Conservation (phyloP, 2,113 vertebrate species). For the cattle (Bos taurus) region DNA sequence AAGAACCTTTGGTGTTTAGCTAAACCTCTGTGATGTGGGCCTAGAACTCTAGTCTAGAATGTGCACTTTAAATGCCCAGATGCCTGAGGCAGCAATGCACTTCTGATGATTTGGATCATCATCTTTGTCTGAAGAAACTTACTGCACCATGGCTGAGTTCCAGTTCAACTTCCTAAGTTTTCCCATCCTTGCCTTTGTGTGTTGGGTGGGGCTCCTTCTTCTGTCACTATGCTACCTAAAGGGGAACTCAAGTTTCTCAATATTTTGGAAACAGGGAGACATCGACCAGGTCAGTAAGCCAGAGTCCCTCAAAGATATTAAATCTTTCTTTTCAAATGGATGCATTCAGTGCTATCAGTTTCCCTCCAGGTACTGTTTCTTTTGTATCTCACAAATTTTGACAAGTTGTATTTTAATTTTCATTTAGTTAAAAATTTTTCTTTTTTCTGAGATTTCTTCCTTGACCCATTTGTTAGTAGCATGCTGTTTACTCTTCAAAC, state of each 20-base stretch:
- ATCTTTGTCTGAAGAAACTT: neutral
- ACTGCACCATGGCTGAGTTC: neutral
- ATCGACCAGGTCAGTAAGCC: neutral
- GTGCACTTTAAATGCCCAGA: neutral
- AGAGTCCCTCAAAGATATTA: neutral
- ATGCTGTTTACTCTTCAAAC: neutral
- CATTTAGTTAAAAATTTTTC: neutral
- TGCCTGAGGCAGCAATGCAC: neutral
- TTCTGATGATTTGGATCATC: neutral
- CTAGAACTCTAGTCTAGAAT: constrained; percentile 5
- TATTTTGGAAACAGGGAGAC: neutral
- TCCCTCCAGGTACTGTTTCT: neutral
- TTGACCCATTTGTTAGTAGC: neutral
- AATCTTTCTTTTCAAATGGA: neutral
- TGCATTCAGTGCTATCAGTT: neutral
- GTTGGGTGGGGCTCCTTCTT: neutral
- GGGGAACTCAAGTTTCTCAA: neutral
- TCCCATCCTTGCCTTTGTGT: neutral
- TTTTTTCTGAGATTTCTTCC: neutral
- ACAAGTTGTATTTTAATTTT: neutral
- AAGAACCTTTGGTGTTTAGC: neutral
- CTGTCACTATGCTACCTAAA: neutral
- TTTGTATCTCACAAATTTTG: neutral
- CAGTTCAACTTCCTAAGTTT: neutral
- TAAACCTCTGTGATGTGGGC: constrained; percentile 2